phyloP scores from a whole-genome alignment of 2,797 vertebrate genomes.

The Characodon lateralis region DNA sequence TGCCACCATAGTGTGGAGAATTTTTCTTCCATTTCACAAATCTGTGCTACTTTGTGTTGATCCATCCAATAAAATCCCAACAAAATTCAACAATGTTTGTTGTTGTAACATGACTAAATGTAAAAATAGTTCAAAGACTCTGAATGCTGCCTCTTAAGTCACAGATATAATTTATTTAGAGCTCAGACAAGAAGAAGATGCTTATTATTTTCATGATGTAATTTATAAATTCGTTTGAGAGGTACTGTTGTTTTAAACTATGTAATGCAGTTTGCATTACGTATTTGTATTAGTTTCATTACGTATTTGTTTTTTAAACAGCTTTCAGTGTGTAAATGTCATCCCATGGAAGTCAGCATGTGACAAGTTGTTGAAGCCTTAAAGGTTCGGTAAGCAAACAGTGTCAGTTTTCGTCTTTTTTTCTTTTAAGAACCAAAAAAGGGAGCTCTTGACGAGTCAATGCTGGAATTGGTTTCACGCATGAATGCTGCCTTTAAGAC shows the following conservation, averaged over 20 bases:
- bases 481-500: constrained; percentile 85
- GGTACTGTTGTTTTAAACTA: neutral
- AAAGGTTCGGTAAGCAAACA: constrained; percentile 73
- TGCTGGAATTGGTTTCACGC: constrained; percentile 83
- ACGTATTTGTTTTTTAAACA: constrained; percentile 56
- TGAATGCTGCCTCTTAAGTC: neutral
- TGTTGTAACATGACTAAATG: neutral
- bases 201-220: neutral
- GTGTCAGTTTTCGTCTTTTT: constrained; percentile 23
- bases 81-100: neutral
- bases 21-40: neutral
- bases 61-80: neutral
- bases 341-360: constrained; percentile 13
- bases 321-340: constrained; percentile 31
- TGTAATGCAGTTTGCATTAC: constrained; percentile 21
- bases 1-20: neutral
- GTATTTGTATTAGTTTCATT: no score
- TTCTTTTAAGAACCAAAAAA: constrained; percentile 37
- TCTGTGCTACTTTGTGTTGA: neutral
- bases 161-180: neutral
- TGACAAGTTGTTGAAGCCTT: constrained; percentile 59
- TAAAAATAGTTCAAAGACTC: neutral
- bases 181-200: neutral
- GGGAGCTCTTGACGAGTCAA: constrained; percentile 75
- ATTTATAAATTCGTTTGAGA: neutral